Evolutionary conservation across 2,888 invertebrate species (phyloP), one percentile per base, ranked within the genome.

Genomic region (Brachycybe producta): DNA sequence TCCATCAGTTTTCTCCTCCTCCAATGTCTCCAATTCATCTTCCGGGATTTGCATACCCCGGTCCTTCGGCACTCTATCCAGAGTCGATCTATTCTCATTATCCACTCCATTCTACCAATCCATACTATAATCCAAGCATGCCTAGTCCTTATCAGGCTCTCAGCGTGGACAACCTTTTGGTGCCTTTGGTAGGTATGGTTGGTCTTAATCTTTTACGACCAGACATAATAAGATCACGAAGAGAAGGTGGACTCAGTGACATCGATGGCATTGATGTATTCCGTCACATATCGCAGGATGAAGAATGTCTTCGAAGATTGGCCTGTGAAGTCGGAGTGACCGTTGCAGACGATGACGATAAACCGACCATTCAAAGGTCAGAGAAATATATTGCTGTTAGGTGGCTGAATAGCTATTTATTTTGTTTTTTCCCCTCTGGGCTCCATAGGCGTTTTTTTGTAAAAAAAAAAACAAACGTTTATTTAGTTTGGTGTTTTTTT

Each of bases 221-320:
- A 17, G 48, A 48, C 21, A 48, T 48, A 2, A 28, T 28, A 24
- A 39, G 39, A 28, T 39, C 48, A 15, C 38, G n/a, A 40, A 24
- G 48, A 28, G 48, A 48, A 40, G 48, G 48, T 27, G 19, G 48
- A 27, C 48, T 40, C n/a, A 48, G 39, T 40, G 48, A 48, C 30
- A 23, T 48, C 19, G 39, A 34, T 19, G 48, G 48, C 23, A 11
- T 48, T n/a, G 48, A 48, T 15, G 48, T 39, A 13, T 48, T 15
- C 28, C 38, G 48, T 13, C 19, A 17, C 13, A 7, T 21, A 7
- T 11, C 15, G 38, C 8, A 39, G 15, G 48, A 48, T 28, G 28
- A 39, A 19, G 39, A 48, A 5, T 48, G 48, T 23, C 30, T 48
- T 21, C 23, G 27, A 26, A 24, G 39, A n/a, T 17, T 48, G 38